These are phyloP conservation scores for Clivina fossor DNA, from an alignment of 2,888 invertebrate genomes.

Conservation along the genomic window DNA sequence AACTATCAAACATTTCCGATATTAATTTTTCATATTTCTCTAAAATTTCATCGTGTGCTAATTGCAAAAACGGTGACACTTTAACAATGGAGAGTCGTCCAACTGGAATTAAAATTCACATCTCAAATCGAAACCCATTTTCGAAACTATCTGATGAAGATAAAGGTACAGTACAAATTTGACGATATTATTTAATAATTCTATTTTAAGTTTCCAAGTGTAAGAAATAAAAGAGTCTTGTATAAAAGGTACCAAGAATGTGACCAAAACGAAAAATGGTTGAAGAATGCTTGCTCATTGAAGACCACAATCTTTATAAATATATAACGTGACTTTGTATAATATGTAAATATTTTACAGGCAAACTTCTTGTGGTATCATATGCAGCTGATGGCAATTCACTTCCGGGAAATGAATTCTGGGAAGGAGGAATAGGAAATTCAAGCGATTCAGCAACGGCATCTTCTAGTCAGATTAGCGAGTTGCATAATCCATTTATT, in stretches of 20 bases:
- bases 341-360: slow-evolving; percentile 35
- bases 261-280: no score
- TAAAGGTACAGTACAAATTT: no score
- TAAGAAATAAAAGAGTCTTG: no score
- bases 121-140: slow-evolving; percentile 48
- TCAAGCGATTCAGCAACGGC: slow-evolving; percentile 68
- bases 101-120: slow-evolving; percentile 41
- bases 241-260: no score
- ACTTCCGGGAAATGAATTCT: slow-evolving; percentile 73
- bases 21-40: slow-evolving; percentile 44
- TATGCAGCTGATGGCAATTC: slow-evolving; percentile 76
- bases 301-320: not conserved
- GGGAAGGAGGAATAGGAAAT: slow-evolving; percentile 58
- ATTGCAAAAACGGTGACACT: slow-evolving; percentile 35
- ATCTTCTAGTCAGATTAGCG: slow-evolving; percentile 61
- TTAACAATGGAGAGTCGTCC: slow-evolving; percentile 37
- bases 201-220: no score
- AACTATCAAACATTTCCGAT: slow-evolving; percentile 39
- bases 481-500: slow-evolving; percentile 63
- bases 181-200: no score
- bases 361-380: slow-evolving; percentile 61
- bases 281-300: no score
- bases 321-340: slow-evolving; percentile 2
- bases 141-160: slow-evolving; percentile 44
- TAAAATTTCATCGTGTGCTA: slow-evolving; percentile 35